Conservation (phyloP, 1,140 invertebrate species). For the Bombus difficillimus region DNA sequence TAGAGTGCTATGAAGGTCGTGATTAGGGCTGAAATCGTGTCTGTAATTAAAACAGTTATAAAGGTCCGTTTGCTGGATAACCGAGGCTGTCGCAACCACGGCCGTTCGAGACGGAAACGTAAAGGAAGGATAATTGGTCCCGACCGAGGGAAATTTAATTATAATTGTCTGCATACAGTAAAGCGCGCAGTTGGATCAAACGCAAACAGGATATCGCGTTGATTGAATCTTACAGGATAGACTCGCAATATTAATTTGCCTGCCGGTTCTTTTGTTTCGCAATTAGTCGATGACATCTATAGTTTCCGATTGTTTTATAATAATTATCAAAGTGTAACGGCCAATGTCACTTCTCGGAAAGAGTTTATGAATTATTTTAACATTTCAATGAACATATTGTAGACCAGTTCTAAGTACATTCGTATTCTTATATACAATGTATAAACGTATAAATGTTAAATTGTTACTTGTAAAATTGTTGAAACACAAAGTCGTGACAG, state of each 20-base stretch:
- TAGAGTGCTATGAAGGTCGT: neutral
- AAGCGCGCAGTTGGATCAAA: neutral
- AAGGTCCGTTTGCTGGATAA: constrained; percentile 5
- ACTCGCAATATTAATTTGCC: neutral
- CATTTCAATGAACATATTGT: neutral
- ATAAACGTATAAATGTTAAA: too few relatives aligned
- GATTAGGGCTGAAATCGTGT: constrained; percentile 32
- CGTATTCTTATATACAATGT: too few relatives aligned
- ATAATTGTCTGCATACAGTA: constrained; percentile 16
- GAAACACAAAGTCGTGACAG: neutral
- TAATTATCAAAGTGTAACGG: neutral
- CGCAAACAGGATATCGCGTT: neutral
- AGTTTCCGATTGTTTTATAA: neutral
- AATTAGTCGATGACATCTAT: neutral
- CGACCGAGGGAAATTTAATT: constrained; percentile 37
- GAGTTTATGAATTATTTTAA: neutral
- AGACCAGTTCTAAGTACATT: too few relatives aligned
- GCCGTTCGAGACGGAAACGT: constrained; percentile 11
- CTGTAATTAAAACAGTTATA: constrained; percentile 52
- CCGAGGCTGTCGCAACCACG: neutral
- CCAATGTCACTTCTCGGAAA: neutral
- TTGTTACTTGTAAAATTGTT: neutral
- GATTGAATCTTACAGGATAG: neutral
- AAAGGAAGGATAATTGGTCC: constrained; percentile 45
- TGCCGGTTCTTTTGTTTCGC: neutral